phyloP scores from a whole-genome alignment of 1,140 invertebrate species.

The Luehdorfia chinensis region DNA sequence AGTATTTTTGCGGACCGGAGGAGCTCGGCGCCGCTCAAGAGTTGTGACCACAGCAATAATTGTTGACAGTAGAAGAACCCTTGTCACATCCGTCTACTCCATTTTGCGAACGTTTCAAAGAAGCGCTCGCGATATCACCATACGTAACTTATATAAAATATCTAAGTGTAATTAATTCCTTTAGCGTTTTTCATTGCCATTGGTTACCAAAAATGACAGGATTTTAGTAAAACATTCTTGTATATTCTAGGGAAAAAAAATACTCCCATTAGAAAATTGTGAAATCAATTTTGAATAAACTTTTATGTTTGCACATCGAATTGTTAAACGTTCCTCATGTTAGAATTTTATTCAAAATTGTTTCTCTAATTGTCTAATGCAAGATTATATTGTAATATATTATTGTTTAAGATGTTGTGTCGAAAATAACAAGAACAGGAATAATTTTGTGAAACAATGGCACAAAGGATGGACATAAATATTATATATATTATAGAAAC shows the following conservation, averaged over 20 bases:
- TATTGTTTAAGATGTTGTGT: constrained; percentile 75
- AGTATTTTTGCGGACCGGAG: not conserved
- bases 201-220: constrained; percentile 77
- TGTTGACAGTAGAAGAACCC: constrained; percentile 37
- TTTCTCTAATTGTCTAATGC: constrained; percentile 58
- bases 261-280: constrained; percentile 60
- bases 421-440: constrained; percentile 76
- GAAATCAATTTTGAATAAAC: constrained; percentile 52
- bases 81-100: constrained; percentile 47
- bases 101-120: constrained; percentile 50
- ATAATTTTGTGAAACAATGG: constrained; percentile 77
- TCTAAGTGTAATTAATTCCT: constrained; percentile 56
- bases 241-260: constrained; percentile 64
- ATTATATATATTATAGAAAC: constrained; percentile 76
- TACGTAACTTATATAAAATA: constrained; percentile 69
- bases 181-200: constrained; percentile 71
- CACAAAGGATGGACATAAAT: constrained; percentile 76
- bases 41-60: constrained; percentile 72
- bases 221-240: constrained; percentile 71
- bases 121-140: constrained; percentile 44
- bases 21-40: constrained; percentile 20
- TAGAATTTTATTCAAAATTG: constrained; percentile 53
- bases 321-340: constrained; percentile 68
- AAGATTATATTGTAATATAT: constrained; percentile 74
- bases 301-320: constrained; percentile 64